phyloP scores from a whole-genome alignment of 1,140 invertebrate genomes.

The Musca domestica region DNA sequence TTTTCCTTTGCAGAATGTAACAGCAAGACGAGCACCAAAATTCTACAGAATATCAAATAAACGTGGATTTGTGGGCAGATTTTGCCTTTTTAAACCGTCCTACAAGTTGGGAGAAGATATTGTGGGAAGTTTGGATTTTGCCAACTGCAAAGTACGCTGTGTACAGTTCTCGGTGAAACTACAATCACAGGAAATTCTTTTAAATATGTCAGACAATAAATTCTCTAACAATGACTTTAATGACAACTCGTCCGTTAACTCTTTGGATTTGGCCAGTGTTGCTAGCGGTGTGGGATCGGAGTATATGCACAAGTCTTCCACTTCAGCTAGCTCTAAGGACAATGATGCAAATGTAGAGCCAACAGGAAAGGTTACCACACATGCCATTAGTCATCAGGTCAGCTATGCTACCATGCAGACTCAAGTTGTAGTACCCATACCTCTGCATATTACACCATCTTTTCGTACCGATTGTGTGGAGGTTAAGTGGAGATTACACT shows the following conservation, averaged over 20 bases:
- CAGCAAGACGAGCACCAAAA: slow-evolving; percentile 80
- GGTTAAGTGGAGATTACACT: slow-evolving; percentile 89
- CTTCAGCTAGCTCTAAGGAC: slow-evolving; percentile 41
- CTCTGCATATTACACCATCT: slow-evolving; percentile 88
- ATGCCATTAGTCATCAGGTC: slow-evolving; percentile 89
- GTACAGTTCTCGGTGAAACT: slow-evolving; percentile 80
- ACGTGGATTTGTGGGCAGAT: slow-evolving; percentile 86
- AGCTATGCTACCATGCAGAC: slow-evolving; percentile 85
- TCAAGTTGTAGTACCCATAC: slow-evolving; percentile 88
- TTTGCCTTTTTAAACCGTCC: slow-evolving; percentile 90
- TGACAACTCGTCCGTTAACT: slow-evolving; percentile 50
- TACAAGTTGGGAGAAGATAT: slow-evolving; percentile 97
- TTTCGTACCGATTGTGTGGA: slow-evolving; percentile 82
- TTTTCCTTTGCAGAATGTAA: slow-evolving; percentile 63
- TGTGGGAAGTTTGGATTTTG: slow-evolving; percentile 93
- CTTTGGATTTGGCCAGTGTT: slow-evolving; percentile 49
- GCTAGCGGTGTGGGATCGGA: slow-evolving; percentile 44
- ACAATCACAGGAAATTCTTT: slow-evolving; percentile 81
- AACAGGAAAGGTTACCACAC: slow-evolving; percentile 61
- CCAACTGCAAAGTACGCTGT: slow-evolving; percentile 85
- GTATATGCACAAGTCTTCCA: slow-evolving; percentile 56
- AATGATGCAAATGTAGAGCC: slow-evolving; percentile 42
- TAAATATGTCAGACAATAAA: slow-evolving; percentile 23
- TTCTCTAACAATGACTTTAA: slow-evolving; percentile 28
- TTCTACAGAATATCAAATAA: slow-evolving; percentile 94